Evolutionary conservation across 2,113 vertebrate genomes (phyloP).

Genomic region (Oreochromis spilurus): DNA sequence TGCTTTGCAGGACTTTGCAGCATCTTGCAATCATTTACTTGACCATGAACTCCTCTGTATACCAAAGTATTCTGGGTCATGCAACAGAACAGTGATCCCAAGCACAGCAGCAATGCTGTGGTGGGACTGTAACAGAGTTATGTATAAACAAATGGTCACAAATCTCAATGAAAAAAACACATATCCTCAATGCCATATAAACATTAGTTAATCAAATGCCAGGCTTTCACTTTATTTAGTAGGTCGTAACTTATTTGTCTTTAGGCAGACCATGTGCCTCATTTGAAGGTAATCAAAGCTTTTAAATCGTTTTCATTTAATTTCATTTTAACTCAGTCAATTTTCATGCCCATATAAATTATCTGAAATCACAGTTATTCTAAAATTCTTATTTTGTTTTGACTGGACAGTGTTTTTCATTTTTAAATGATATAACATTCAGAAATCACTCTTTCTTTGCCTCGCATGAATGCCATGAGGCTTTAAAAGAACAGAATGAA

Average conservation of each 20-base stretch:
- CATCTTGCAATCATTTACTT: not conserved
- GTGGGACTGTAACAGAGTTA: not conserved
- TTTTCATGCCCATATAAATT: not conserved
- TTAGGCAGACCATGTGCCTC: not conserved
- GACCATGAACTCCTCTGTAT: not conserved
- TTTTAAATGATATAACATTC: not conserved
- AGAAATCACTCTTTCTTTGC: not conserved
- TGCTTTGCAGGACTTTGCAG: not conserved
- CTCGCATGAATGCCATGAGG: not conserved
- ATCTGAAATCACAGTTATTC: not conserved
- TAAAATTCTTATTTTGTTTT: not conserved
- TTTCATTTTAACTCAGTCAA: not conserved
- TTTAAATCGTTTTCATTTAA: not conserved
- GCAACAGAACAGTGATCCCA: not conserved
- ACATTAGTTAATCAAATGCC: not conserved
- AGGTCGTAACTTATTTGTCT: not conserved
- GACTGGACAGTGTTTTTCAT: not conserved
- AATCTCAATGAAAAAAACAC: not conserved
- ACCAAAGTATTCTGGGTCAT: not conserved
- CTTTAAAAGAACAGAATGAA: not conserved
- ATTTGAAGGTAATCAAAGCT: not conserved
- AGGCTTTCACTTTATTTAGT: not conserved
- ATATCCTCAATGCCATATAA: not conserved
- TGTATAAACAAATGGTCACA: not conserved
- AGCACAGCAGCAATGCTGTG: not conserved